Conservation (phyloP, 2,797 vertebrate species). For the Microctenopoma stevenorrisi region DNA sequence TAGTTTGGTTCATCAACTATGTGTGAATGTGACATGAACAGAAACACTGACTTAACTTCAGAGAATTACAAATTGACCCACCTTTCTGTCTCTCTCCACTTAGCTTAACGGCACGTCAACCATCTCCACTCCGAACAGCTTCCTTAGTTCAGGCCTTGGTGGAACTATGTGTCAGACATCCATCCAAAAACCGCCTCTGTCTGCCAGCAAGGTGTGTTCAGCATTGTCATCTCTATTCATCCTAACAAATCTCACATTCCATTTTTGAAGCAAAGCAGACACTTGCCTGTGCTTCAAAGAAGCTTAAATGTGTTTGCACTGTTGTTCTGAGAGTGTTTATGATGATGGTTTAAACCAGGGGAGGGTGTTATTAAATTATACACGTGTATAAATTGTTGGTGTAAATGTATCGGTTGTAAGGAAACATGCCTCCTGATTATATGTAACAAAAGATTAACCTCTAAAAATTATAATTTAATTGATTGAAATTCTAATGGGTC, state of each 20-base stretch:
- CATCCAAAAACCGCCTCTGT: constrained; percentile 82
- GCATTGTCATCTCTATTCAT: not conserved
- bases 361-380: not conserved
- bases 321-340: not conserved
- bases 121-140: constrained; percentile 85
- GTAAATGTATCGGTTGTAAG: no score
- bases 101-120: constrained; percentile 86
- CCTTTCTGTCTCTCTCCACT: not conserved
- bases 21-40: not conserved
- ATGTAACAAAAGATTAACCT: no score
- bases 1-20: not conserved
- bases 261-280: not conserved
- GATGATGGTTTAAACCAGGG: not conserved
- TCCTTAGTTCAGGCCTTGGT: constrained; percentile 79
- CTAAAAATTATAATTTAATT: no score
- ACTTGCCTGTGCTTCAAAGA: no score
- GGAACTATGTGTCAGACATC: constrained; percentile 83
- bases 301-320: no score
- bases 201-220: constrained; percentile 87
- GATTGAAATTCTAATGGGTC: not conserved
- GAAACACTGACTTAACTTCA: not conserved
- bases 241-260: not conserved
- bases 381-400: no score
- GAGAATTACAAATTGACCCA: not conserved
- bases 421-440: no score